Percentiles rank a stretch among this genome's conserved stretches.
phyloP scores from a whole-genome alignment of 2,797 vertebrate species.

The Sternarchorhynchus goeldii region DNA sequence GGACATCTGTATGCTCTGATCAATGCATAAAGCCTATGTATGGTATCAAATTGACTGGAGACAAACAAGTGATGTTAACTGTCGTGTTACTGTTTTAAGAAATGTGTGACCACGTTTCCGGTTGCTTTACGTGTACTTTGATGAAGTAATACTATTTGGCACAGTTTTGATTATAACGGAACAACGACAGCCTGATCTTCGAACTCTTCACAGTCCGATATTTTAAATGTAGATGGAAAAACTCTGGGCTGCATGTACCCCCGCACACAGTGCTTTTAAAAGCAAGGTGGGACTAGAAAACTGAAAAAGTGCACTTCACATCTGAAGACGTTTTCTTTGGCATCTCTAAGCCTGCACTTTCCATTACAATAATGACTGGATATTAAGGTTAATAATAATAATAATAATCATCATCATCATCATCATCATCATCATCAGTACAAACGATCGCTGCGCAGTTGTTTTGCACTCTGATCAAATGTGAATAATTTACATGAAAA shows the following conservation, averaged over 20 bases:
- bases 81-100: not conserved
- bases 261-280: not conserved
- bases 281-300: not conserved
- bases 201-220: not conserved
- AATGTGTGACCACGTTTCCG: not conserved
- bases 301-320: conserved; percentile 13
- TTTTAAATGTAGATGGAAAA: not conserved
- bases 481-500: not conserved
- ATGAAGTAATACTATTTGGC: not conserved
- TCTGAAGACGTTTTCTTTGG: not conserved
- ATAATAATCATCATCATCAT: too few relatives aligned
- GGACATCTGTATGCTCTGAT: not conserved
- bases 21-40: not conserved
- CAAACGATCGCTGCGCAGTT: not conserved
- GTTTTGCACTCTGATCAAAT: not conserved
- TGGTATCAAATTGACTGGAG: not conserved
- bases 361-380: not conserved
- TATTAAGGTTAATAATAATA: not conserved
- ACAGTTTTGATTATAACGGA: not conserved
- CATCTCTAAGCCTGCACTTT: too few relatives aligned
- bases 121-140: not conserved
- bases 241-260: not conserved
- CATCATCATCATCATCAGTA: too few relatives aligned
- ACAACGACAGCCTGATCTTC: not conserved
- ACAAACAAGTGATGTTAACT: conserved; percentile 28